Base-by-base conservation (phyloP, 2,113 vertebrate genomes). In the Mystacornis crossleyi region DNA sequence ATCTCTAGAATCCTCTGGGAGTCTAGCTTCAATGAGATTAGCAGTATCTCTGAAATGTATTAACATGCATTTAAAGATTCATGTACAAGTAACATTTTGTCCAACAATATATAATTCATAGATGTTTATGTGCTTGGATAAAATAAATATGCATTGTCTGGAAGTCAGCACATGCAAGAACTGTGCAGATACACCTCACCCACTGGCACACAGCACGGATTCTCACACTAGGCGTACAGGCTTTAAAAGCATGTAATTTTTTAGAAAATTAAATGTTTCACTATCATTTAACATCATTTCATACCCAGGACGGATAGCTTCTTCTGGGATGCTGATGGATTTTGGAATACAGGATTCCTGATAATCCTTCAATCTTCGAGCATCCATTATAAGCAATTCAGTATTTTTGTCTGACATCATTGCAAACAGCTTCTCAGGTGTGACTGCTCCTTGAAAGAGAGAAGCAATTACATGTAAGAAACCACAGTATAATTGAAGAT, bases 261-360 rank as follows among this genome's bases (percentile, higher is more conserved):
- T 83, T 25, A 47, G 34, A 55, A 69, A 50, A 24, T 66, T 33
- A 81, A 91, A 3, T 47, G 66, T 24, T 88, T 80, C 7, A 29
- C 12, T 82, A 47, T 54, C 29, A 54, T n/a, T 86, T 61, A 61
- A 74, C 1, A 23, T 29, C 70, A 34, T 67, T 62, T 83, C 98
- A 80, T 98, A 99, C 99, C 99, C 99, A 65, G 99, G 99, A 77
- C 81, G 98, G 92, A 99, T 96, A 55, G 99, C 98, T 96, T 99
- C 99, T 95, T 99, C 99, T 67, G 99, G 99, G 73, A 99, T 98
- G 12, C 98, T 99, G 97, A 99, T 97, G 25, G 99, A 98, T 84
- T 98, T 96, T 86, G 97, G 97, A 94, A 99, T 99, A 93, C 98
- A 99, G 18, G 99, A 99, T 92, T 99, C 98, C 86, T 98, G 98